A percentile compares a stretch with the other conserved stretches of the same genome.
These are phyloP conservation scores for Microctenopoma steveboyesi DNA, from an alignment of 2,797 vertebrate genomes.

Conservation along the genomic window DNA sequence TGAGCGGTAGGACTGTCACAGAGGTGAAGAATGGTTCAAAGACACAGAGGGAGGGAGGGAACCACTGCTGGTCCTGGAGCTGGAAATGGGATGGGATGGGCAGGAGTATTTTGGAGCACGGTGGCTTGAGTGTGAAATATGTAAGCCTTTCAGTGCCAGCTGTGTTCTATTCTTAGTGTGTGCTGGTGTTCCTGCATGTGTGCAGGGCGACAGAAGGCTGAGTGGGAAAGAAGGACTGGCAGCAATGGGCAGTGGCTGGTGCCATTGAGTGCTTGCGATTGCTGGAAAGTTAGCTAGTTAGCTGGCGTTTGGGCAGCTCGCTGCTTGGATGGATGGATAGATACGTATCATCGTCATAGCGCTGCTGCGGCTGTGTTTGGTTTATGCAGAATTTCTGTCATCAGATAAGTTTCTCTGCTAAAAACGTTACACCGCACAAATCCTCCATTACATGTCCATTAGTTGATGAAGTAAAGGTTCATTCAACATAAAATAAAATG, in stretches of 20 bases:
- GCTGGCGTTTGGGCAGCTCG: background rate
- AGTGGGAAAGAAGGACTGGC: slow-evolving; percentile 67
- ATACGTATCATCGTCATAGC: background rate
- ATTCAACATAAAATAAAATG: background rate
- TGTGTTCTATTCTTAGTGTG: slow-evolving; percentile 85
- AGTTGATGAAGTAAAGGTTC: background rate
- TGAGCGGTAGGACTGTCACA: slow-evolving; percentile 59
- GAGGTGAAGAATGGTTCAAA: slow-evolving; percentile 78
- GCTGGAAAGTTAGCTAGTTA: slow-evolving; percentile 52
- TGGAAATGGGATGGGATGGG: slow-evolving; percentile 71
- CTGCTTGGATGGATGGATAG: background rate
- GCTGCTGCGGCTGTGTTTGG: background rate
- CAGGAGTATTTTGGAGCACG: slow-evolving; percentile 75
- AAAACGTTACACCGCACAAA: background rate
- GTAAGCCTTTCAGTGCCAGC: slow-evolving; percentile 82
- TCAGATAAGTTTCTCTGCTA: background rate
- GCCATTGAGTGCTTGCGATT: slow-evolving; percentile 51
- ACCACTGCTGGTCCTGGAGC: slow-evolving; percentile 64
- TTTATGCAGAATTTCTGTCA: background rate
- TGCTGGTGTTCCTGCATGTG: slow-evolving; percentile 73
- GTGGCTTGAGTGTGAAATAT: slow-evolving; percentile 84
- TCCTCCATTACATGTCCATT: background rate
- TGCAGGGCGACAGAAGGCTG: slow-evolving; percentile 72
- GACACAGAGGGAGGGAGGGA: slow-evolving; percentile 39
- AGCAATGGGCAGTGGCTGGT: slow-evolving; percentile 60